Evolutionary conservation across 2,888 invertebrate genomes (phyloP), one percentile per base, ranked within the genome.

Genomic region (Acronicta psi): DNA sequence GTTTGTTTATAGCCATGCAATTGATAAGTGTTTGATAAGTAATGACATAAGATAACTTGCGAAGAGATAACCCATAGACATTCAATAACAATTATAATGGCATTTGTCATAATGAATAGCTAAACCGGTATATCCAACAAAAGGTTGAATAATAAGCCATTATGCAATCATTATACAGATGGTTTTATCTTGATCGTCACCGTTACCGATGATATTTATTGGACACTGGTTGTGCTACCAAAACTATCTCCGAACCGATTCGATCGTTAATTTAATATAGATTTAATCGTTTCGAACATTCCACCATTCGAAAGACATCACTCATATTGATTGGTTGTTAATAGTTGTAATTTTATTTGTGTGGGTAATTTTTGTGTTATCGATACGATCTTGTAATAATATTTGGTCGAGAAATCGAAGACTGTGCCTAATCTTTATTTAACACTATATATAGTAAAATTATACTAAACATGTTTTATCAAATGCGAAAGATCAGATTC

Each of bases 161-260:
- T 88, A 77, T 80, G 80, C 81, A 87, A 89, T 80, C 73, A 78
- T 80, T 78, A 82, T 77, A 79, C 57, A 58, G 73, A 65, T 69
- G 66, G 63, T 69, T 69, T 80, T 85, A 85, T 83, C 80, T 71
- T 61, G 52, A 69, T 77, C 73, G 82, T 87, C 83, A 68, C 73
- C 69, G 70, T 82, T 79, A 78, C 71, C 70, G 81, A 83, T 83
- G 73, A 74, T 85, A 34, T 84, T 82, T 70, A 66, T 59, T 74
- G 77, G 79, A 79, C 82, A 81, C 77, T 81, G 52, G 36, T 80
- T 78, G 65, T 67, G 80, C 79, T 77, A 81, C 78, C 77, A 77
- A 72, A 77, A 75, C 66, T 75, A 81, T 79, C 75, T 77, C 71
- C 45, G 40, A 53, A 42, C 60, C 63, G 68, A 73, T 77, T 68